Evolutionary conservation across 2,113 vertebrate species (phyloP), one percentile per base, ranked within the genome.

Genomic region (Eupsittula cactorum): DNA sequence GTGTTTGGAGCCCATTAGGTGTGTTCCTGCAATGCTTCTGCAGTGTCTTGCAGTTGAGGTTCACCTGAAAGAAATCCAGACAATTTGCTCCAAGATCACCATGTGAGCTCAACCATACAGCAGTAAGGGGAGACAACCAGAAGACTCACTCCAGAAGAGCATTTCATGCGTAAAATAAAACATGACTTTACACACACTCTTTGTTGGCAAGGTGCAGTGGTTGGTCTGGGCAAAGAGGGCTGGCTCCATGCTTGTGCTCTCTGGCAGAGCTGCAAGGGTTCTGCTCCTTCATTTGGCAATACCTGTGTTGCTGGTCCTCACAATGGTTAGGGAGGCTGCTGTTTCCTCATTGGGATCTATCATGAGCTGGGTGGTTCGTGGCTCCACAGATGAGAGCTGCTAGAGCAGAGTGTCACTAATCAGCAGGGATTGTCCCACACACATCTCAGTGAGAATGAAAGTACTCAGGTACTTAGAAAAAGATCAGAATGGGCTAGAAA

Each of bases 181-280:
- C 21, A 16, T 8, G 20, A 33, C 9, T 76, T 75, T 50, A 13
- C 37, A 70, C n/a, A 33, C 5, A 11, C 13, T 70, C 9, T 9
- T 62, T 55, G 16, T 29, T 52, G 63, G 10, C 25, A 70, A 42
- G 15, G 27, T 42, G 24, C n/a, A 62, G 14, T 44, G 49, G 3
- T 39, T 77, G 47, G 23, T 71, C 35, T 81, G 73, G 68, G 28
- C 16, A 88, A 41, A 44, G 46, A n/a, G 13, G 8, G 6, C 11
- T 59, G 27, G 24, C 10, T 81, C 35, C 55, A 33, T 0, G 0
- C 9, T 44, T 60, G 16, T 42, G 31, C 29, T 59, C 53, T n/a
- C 24, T 74, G 73, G 29, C 24, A 77, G 37, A 88, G n/a, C 50
- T 86, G 35, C 80, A 74, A 79, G 52, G 29, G 47, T 13, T 74